Percentiles rank a stretch among this genome's conserved stretches.
These are phyloP conservation scores for Yponomeuta malinellus DNA, from an alignment of 2,888 invertebrate species.

Conservation along the genomic window DNA sequence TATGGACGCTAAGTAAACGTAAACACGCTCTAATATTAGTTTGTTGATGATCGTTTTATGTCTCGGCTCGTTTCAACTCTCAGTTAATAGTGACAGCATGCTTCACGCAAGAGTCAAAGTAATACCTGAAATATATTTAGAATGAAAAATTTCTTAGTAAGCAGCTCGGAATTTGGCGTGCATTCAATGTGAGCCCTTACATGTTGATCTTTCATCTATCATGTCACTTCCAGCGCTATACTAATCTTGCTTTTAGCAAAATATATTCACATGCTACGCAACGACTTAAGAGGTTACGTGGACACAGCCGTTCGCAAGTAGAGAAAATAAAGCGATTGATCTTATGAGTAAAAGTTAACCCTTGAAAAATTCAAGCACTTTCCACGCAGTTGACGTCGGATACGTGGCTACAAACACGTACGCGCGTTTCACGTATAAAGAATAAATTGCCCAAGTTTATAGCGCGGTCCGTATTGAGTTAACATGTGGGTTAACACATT, in stretches of 20 bases:
- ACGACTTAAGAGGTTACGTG: not conserved
- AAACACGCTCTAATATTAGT: conserved; percentile 42
- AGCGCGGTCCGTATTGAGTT: not conserved
- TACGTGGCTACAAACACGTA: not conserved
- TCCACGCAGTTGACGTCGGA: not conserved
- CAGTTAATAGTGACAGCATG: conserved; percentile 27
- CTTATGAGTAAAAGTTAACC: not conserved
- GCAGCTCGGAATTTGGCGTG: conserved; percentile 48
- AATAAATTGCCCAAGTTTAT: not conserved
- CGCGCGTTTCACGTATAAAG: not conserved
- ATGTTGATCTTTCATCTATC: not conserved
- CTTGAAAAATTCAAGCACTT: not conserved
- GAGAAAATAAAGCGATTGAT: not conserved
- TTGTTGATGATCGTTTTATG: conserved; percentile 27
- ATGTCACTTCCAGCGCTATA: not conserved
- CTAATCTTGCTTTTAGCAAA: not conserved
- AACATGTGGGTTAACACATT: not conserved
- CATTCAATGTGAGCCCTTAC: conserved; percentile 31
- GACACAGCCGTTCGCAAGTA: not conserved
- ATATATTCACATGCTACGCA: too few species aligned
- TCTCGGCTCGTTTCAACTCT: conserved; percentile 22
- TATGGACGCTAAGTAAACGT: conserved; percentile 29
- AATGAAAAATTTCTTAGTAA: conserved; percentile 29
- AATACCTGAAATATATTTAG: conserved; percentile 9
- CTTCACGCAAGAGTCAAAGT: not conserved